Evolutionary conservation across 2,797 vertebrate genomes (phyloP).

Genomic region (Orientallactaga sibirica): DNA sequence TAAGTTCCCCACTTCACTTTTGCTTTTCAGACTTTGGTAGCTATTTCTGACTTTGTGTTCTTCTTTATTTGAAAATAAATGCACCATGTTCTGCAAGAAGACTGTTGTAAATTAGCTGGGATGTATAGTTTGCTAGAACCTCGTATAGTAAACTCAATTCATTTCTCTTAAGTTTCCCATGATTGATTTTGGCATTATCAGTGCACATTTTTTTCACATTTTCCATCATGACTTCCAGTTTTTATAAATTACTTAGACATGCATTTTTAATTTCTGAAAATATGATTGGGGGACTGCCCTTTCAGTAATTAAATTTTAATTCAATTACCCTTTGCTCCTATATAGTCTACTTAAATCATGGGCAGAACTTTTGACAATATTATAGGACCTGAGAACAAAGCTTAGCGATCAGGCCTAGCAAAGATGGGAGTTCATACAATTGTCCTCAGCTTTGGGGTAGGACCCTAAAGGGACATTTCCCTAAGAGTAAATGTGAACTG

Average conservation of each 20-base stretch:
- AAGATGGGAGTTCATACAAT: neutral
- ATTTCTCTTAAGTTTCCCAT: neutral
- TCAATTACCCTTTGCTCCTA: constrained; percentile 1
- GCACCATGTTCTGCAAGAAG: constrained; percentile 2
- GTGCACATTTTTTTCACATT: neutral
- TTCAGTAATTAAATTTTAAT: constrained; percentile 23
- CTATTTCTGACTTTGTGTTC: neutral
- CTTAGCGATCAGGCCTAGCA: neutral
- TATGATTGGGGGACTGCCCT: neutral
- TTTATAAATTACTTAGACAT: neutral
- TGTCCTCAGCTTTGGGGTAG: neutral
- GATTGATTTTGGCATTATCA: neutral
- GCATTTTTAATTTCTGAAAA: constrained; percentile 44
- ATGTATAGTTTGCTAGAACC: neutral
- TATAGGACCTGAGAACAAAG: neutral
- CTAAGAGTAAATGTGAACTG: neutral
- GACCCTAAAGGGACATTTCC: neutral
- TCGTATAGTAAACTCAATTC: constrained; percentile 32
- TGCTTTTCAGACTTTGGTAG: constrained; percentile 29
- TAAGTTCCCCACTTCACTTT: neutral
- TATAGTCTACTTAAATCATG: neutral
- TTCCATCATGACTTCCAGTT: constrained; percentile 20
- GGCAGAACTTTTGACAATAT: neutral
- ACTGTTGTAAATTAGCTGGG: neutral
- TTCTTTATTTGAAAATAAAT: constrained; percentile 50